These are phyloP conservation scores for Strigamia crassipes DNA, from an alignment of 2,888 invertebrate genomes.

Conservation along the genomic window DNA sequence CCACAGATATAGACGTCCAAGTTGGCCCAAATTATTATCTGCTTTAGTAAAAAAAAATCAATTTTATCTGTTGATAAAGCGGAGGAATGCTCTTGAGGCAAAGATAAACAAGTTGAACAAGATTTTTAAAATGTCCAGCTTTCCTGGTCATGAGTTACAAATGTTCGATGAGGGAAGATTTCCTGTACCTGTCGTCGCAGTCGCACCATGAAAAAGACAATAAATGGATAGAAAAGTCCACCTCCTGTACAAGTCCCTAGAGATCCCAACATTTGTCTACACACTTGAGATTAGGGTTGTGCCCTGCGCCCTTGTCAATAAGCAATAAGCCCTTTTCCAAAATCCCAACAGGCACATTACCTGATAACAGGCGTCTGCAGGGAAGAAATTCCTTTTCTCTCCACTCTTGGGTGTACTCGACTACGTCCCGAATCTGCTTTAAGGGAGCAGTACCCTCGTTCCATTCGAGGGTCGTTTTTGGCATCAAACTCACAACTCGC, in stretches of 20 bases:
- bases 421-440: background rate
- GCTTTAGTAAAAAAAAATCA: too few relatives aligned
- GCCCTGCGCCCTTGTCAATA: constrained; percentile 25
- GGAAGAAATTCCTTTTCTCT: constrained; percentile 23
- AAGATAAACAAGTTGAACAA: too few relatives aligned
- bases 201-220: background rate
- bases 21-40: too few relatives aligned
- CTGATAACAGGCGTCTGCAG: constrained; percentile 1
- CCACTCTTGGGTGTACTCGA: background rate
- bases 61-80: too few relatives aligned
- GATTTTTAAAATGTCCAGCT: too few relatives aligned
- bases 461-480: background rate
- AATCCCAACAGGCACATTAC: constrained; percentile 8
- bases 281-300: constrained; percentile 18
- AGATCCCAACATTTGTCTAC: background rate
- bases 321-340: constrained; percentile 26
- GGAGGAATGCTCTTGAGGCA: too few relatives aligned
- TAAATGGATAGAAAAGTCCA: background rate
- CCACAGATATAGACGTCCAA: too few relatives aligned
- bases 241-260: background rate
- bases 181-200: too few relatives aligned
- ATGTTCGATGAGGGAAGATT: too few relatives aligned
- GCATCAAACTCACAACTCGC: background rate
- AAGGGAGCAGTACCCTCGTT: background rate
- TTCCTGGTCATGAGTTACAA: too few relatives aligned